These are phyloP conservation scores for Yasuhikotakia modesta DNA, from an alignment of 2,797 vertebrate species.

Conservation along the genomic window DNA sequence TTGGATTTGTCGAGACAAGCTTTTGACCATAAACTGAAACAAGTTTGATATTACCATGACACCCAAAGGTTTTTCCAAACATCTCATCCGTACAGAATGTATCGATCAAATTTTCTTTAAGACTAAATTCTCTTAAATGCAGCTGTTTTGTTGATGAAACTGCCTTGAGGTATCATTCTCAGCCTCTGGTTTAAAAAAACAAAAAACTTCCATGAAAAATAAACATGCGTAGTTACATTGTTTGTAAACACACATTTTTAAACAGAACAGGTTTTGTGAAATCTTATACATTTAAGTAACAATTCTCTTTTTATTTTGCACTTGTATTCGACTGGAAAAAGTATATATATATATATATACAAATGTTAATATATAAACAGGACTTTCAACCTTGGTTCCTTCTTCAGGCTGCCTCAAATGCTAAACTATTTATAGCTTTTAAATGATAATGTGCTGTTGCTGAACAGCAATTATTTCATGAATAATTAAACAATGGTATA, in stretches of 20 bases:
- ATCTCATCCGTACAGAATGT: constrained; percentile 2
- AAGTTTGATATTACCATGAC: background rate
- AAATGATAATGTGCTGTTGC: constrained; percentile 68
- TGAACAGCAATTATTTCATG: constrained; percentile 77
- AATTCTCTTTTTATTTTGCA: constrained; percentile 61
- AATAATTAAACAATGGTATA: constrained; percentile 72
- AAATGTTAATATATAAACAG: constrained; percentile 63
- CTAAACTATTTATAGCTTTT: constrained; percentile 74
- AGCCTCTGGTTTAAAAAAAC: background rate
- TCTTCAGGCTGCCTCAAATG: constrained; percentile 69
- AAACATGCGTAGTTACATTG: background rate
- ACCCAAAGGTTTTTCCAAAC: background rate
- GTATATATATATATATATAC: constrained; percentile 21
- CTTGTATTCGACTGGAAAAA: constrained; percentile 68
- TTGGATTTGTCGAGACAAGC: constrained; percentile 63
- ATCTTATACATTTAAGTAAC: constrained; percentile 46
- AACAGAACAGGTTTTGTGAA: background rate
- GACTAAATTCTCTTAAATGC: background rate
- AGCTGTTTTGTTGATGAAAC: constrained; percentile 5
- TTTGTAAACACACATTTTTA: background rate
- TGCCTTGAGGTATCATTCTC: background rate
- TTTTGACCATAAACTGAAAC: constrained; percentile 63
- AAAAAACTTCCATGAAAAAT: background rate
- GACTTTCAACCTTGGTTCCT: constrained; percentile 64
- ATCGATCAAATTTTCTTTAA: background rate